Evolutionary conservation across 2,113 vertebrate species (phyloP).

Genomic region (Rhabdornis inornatus): DNA sequence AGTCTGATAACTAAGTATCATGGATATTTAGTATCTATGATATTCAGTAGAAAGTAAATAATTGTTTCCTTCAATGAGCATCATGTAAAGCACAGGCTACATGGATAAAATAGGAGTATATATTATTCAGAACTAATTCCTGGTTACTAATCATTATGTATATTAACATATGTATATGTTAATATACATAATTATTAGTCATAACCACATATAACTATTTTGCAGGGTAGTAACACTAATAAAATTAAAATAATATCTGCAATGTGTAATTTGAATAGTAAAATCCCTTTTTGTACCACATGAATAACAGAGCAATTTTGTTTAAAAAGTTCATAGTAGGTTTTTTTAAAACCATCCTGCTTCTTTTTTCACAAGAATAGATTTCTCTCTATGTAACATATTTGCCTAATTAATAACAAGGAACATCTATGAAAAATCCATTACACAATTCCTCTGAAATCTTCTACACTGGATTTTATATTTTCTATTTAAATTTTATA

Average conservation of each 20-base stretch:
- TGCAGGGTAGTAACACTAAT: neutral
- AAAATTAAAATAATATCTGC: neutral
- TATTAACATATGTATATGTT: too few species aligned
- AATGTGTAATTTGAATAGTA: neutral
- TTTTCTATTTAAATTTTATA: slow-evolving; percentile 29
- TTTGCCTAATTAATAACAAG: neutral
- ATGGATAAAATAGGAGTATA: neutral
- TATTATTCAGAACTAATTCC: neutral
- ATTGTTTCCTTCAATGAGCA: neutral
- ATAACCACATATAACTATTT: neutral
- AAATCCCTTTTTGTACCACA: neutral
- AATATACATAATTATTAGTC: neutral
- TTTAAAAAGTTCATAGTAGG: neutral
- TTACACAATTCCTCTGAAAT: slow-evolving; percentile 6
- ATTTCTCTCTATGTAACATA: neutral
- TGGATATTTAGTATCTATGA: neutral
- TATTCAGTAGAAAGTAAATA: neutral
- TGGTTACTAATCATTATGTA: too few species aligned
- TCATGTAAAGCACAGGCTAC: neutral
- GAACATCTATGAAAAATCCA: neutral
- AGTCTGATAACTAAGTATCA: neutral
- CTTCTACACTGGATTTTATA: neutral
- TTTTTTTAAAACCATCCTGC: neutral
- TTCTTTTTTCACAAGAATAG: neutral
- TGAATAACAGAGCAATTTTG: neutral